phyloP scores from a whole-genome alignment of 2,888 invertebrate species.

The Melitaea athalia region DNA sequence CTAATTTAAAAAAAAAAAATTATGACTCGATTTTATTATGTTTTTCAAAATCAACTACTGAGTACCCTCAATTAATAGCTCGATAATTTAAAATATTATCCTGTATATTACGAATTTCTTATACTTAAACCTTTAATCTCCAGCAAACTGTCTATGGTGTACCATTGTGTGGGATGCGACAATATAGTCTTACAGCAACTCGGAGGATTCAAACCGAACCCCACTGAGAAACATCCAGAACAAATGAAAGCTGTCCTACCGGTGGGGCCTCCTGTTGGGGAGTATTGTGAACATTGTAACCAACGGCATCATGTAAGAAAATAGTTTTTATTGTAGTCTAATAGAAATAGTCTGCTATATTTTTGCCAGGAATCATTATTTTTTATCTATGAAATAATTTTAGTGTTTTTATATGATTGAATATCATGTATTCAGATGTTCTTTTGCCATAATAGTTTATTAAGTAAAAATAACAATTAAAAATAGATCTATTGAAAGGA shows the following conservation, averaged over 20 bases:
- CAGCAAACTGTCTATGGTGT: conserved; percentile 93
- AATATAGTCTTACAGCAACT: conserved; percentile 89
- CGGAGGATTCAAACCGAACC: conserved; percentile 84
- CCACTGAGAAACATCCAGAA: conserved; percentile 79
- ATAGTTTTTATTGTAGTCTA: not conserved
- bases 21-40: too few relatives aligned
- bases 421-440: too few relatives aligned
- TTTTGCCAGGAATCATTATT: not conserved
- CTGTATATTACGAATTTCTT: not conserved
- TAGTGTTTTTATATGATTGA: too few relatives aligned
- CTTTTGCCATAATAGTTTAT: too few relatives aligned
- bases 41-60: too few relatives aligned
- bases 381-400: not conserved
- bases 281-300: conserved; percentile 88
- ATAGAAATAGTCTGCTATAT: too few relatives aligned
- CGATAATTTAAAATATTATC: too few relatives aligned
- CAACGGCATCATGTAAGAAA: conserved; percentile 86
- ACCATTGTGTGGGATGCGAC: conserved; percentile 95
- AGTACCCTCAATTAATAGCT: too few relatives aligned
- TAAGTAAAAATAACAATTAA: too few relatives aligned
- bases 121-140: conserved; percentile 24
- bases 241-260: conserved; percentile 86
- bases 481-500: too few relatives aligned
- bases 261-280: conserved; percentile 85
- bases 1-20: too few relatives aligned